phyloP scores from a whole-genome alignment of 2,888 invertebrate genomes.

The Machimus atricapillus region DNA sequence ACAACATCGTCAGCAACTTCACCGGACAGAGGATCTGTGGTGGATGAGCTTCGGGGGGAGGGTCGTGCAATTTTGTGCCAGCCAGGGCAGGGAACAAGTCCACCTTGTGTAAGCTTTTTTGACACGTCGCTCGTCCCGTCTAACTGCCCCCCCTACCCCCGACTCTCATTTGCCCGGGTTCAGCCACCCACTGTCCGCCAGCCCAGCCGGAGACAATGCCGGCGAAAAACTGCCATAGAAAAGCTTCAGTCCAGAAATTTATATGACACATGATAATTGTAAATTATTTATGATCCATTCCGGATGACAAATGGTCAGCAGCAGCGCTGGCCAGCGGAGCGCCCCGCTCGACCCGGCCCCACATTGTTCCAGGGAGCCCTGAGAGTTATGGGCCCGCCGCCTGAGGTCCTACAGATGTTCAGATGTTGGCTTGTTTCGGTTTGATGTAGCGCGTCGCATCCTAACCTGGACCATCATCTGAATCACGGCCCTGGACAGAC shows the following conservation, averaged over 20 bases:
- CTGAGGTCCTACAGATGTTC: conserved; percentile 33
- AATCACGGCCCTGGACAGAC: neutral
- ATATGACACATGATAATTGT: conserved; percentile 48
- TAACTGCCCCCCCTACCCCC: neutral
- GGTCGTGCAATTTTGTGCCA: conserved; percentile 5
- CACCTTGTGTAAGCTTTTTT: conserved; percentile 38
- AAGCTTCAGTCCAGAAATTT: conserved; percentile 44
- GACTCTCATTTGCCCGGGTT: neutral
- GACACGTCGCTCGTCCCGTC: neutral
- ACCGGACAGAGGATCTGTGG: conserved; percentile 25
- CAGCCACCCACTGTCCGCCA: neutral
- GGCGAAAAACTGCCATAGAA: conserved; percentile 31
- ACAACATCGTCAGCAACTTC: conserved; percentile 36
- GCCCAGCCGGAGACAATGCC: conserved; percentile 1
- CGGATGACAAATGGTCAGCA: conserved; percentile 44
- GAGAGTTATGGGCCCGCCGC: conserved; percentile 26
- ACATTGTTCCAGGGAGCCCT: conserved; percentile 9
- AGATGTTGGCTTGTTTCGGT: conserved; percentile 23
- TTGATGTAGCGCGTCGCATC: conserved; percentile 32
- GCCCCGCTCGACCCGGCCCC: neutral
- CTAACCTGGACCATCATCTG: conserved; percentile 22
- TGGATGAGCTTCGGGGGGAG: neutral
- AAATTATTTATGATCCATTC: conserved; percentile 47
- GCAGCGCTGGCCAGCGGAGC: neutral
- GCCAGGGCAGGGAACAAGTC: neutral